phyloP scores from a whole-genome alignment of 2,888 invertebrate genomes.

The Didymodactylos carnosus region DNA sequence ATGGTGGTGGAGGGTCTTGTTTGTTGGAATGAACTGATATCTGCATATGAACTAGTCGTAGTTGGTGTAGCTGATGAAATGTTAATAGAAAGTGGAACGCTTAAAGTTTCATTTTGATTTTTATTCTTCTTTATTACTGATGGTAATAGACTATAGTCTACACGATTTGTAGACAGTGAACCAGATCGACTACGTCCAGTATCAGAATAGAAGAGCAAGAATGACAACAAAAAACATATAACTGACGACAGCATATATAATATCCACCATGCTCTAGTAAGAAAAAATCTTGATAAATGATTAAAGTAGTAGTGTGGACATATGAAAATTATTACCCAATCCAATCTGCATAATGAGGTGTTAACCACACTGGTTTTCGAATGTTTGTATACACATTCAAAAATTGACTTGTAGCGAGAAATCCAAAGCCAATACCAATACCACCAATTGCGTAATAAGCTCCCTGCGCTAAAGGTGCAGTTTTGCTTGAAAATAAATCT shows the following conservation, averaged over 20 bases:
- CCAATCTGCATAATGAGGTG: constrained; percentile 4
- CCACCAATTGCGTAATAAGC: constrained; percentile 7
- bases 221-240: background rate
- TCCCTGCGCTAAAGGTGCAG: constrained; percentile 3
- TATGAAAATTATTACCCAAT: background rate
- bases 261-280: constrained; percentile 9
- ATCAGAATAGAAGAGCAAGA: background rate
- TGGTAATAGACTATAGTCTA: no score
- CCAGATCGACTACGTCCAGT: background rate
- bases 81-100: no score
- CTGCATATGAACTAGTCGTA: no score
- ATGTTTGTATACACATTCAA: background rate
- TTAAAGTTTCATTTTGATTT: no score
- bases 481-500: constrained; percentile 1
- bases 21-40: no score
- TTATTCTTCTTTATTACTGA: no score
- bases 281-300: background rate
- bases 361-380: background rate
- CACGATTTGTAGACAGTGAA: no score
- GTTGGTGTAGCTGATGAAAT: no score
- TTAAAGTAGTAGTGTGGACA: background rate
- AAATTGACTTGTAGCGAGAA: constrained; percentile 6
- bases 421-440: constrained; percentile 10
- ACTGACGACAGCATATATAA: background rate
- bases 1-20: no score